Base-by-base conservation (phyloP, 2,113 vertebrate genomes). In the Crotalus viridis region DNA sequence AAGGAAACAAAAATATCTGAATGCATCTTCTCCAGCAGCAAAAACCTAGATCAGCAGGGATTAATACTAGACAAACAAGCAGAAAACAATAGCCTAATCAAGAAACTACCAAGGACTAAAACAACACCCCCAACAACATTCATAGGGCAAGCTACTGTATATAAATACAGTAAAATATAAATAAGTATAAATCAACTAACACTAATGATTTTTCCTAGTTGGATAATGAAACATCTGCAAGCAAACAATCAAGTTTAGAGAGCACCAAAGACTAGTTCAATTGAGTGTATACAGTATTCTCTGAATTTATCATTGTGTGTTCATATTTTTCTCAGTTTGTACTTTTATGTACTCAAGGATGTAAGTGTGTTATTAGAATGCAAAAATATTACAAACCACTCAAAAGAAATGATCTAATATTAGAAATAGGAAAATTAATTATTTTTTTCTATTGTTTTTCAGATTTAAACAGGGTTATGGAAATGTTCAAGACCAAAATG, bases 381-480 rank as follows among this genome's bases (percentile, higher is more conserved):
- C 19, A 48, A 81, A 85, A 85, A 43, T 89, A 81, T 81, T 43
- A 43, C 21, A 81, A 81, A 81, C 7, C 17, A 81, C 7, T 81
- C 74, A 81, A 43, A 28, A 13, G 2, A 89, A 55, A 4, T 1
- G 9, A 51, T 81, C 46, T 48, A 57, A 7, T n/a, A 85, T 85
- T 22, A 81, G 33, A 57, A 81, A 39, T 55, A 61, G 21, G 52
- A 87, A 57, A 85, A 54, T n/a, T 9, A 13, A 59, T 59, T 52
- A 8, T 43, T 39, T 28, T 86, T 90, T 81, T 74, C 85, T 94
- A 59, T 61, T 93, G 39, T 89, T 93, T 95, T 87, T 87, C 94
- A 98, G 98, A 94, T 95, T 51, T 57, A 92, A 4, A 48, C 9
- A 90, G 85, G 89, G 39, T 85, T 93, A 90, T 94, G 94, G 94